Evolutionary conservation across 1,140 invertebrate species (phyloP), one percentile per base, ranked within the genome.

Genomic region (Caenorhabditis brenneri): DNA sequence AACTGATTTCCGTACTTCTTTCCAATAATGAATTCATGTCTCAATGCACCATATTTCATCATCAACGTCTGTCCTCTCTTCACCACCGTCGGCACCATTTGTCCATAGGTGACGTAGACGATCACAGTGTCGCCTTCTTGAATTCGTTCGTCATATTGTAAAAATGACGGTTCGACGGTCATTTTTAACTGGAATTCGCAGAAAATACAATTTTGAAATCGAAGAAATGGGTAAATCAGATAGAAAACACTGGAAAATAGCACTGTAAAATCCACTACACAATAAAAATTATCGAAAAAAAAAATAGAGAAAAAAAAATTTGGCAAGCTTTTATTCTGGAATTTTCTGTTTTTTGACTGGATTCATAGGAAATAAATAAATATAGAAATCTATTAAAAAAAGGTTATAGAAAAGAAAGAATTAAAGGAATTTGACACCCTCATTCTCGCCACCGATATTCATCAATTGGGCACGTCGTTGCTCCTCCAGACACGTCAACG

Each of bases 341-440:
- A 58, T 29, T n/a, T n/a, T n/a, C n/a, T n/a, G n/a, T n/a, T n/a
- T 42, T 42, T 12, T 6, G 5, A 42, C 39, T 42, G 39, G 22
- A 9, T 29, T 9, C 9, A 65, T 10, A 36, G 24, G 24, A 36
- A 65, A 33, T 33, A 33, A 65, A 65, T 65, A 36, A n/a, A n/a
- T n/a, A n/a, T n/a, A 98, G 91, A 65, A 65, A n/a, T 65, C 15
- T 36, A 65, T 36, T 36, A 33, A 65, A 10, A 1, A 3, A 78
- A 3, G 16, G 7, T 94, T 94, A 90, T 95, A 93, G 91, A 98
- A 97, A 88, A 94, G 93, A 27, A 46, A 53, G 60, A 78, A 87
- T 85, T 87, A 87, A 19, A 97, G 96, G 92, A 98, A 98, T 92
- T 98, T 98, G 0, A 98, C 96, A 80, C 96, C 96, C 91, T 96